Conservation (phyloP, 2,113 vertebrate genomes). For the Gymnobelideus leadbeateri region DNA sequence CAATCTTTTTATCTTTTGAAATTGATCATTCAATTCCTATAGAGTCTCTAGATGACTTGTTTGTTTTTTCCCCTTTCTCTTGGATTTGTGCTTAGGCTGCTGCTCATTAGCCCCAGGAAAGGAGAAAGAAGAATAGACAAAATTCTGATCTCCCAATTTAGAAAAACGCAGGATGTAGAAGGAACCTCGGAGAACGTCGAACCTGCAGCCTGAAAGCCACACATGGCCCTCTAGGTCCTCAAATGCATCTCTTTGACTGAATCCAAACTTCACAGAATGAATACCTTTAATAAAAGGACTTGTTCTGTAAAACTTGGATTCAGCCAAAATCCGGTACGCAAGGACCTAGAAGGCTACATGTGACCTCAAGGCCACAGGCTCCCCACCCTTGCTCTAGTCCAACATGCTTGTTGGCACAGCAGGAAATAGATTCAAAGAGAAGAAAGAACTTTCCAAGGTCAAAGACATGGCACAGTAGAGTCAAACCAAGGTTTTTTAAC, state of each 20-base stretch:
- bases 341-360: too few relatives aligned
- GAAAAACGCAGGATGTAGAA: neutral
- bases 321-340: too few relatives aligned
- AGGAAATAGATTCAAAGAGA: neutral
- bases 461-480: too few relatives aligned
- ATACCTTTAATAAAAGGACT: too few relatives aligned
- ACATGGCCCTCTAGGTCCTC: too few relatives aligned
- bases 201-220: too few relatives aligned
- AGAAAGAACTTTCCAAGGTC: too few relatives aligned
- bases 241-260: too few relatives aligned
- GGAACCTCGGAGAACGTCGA: neutral
- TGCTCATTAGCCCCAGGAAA: neutral
- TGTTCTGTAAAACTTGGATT: too few relatives aligned
- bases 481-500: too few relatives aligned
- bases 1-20: neutral
- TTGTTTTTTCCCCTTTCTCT: neutral
- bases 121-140: neutral
- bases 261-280: too few relatives aligned
- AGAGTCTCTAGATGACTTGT: neutral
- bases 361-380: too few relatives aligned
- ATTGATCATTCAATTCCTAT: neutral
- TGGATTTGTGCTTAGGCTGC: neutral
- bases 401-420: neutral
- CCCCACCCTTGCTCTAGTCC: neutral
- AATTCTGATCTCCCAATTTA: neutral